Base-by-base conservation (phyloP, 2,113 vertebrate genomes). In the Leptocoma aspasia region DNA sequence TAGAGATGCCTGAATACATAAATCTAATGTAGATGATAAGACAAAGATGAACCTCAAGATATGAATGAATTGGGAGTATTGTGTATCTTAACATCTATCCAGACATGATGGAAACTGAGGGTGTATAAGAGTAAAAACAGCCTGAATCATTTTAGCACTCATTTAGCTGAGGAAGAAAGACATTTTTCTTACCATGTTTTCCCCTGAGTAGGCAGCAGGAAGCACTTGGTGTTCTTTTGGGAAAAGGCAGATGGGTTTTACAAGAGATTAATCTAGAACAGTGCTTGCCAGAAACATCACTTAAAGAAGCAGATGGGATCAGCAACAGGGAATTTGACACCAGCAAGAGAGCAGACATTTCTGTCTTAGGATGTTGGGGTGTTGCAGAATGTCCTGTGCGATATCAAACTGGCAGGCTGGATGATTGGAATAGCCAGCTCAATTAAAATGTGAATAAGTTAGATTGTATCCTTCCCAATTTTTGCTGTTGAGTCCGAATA, bases 221-320 rank as follows among this genome's bases (percentile, higher is more conserved):
- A 85, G 56, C 31, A 44, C 53, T 65, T 70, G n/a, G 28, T 39
- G 52, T 90, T 89, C 89, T 68, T 65, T 73, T 68, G 90, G 75
- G 91, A 82, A 73, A 84, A 90, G 47, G 76, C 77, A 92, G 92
- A 88, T 81, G 57, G 72, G 37, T 69, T 94, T 92, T 95, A 56
- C 47, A 71, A 89, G 65, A 86, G 45, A 87, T 65, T 73, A 80
- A 49, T 78, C 81, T 92, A 79, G 88, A 95, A 53, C 10, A 81
- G n/a, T 20, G 10, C 82, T 82, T 93, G 78, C 71, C 68, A 82
- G 77, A 87, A 88, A 80, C 8, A 19, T 88, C 90, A 86, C 39
- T 86, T 90, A 49, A 8, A 69, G 59, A 47, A 73, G 85, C 79
- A 86, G 75, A 70, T 91, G 66, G 87, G 30, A 94, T 61, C 47